Evolutionary conservation across 2,888 invertebrate genomes (phyloP).

Genomic region (Rhaphigaster nebulosa): DNA sequence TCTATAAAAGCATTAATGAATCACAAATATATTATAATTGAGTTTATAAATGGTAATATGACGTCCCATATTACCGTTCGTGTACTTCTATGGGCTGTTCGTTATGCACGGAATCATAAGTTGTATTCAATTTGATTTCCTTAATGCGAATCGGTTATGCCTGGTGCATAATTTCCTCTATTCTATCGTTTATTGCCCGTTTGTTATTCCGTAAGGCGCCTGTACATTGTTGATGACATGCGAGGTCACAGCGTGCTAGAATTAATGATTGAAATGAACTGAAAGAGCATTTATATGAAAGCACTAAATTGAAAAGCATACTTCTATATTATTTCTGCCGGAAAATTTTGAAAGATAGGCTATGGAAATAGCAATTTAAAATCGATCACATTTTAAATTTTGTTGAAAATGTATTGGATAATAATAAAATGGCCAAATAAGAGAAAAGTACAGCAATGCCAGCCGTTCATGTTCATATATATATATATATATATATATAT

Average conservation of each 20-base stretch:
- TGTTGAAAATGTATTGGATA: too few relatives aligned
- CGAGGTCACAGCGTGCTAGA: neutral
- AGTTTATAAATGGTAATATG: neutral
- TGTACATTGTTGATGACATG: neutral
- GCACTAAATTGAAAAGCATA: neutral
- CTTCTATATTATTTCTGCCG: neutral
- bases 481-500: too few relatives aligned
- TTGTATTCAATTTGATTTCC: neutral
- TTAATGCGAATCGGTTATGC: neutral
- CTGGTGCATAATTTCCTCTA: slow-evolving; percentile 13
- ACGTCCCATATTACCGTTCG: neutral
- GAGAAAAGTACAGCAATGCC: too few relatives aligned
- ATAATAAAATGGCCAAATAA: too few relatives aligned
- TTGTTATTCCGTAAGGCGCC: neutral
- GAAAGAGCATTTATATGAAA: neutral
- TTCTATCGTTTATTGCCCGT: neutral
- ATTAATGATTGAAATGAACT: neutral
- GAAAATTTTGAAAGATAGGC: too few relatives aligned
- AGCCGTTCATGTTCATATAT: too few relatives aligned
- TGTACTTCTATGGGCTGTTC: neutral
- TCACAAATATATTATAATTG: neutral
- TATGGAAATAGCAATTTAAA: too few relatives aligned
- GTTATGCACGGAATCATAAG: neutral
- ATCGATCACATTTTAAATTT: too few relatives aligned
- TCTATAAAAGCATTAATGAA: neutral